Evolutionary conservation across 2,797 vertebrate species (phyloP), one percentile per base, ranked within the genome.

Genomic region (Apodemus agrarius): DNA sequence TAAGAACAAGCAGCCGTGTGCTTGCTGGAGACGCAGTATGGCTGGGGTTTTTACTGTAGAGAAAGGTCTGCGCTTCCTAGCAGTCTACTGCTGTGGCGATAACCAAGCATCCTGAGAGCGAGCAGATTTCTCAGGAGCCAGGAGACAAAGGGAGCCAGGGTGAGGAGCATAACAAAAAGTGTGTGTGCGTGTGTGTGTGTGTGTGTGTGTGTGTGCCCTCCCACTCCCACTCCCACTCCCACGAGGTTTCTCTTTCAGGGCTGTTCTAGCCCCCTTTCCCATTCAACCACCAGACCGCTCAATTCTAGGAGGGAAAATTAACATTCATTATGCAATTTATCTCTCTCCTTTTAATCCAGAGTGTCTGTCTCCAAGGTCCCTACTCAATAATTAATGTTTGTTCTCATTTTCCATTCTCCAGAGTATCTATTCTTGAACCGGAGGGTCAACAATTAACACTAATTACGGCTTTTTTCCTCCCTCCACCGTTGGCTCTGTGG

Each of bases 331-430:
- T 96, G 94, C 90, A 95, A 97, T 96, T 97, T 97, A 84, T 98
- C 96, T 97, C 95, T 91, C 94, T 97, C 93, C 96, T 98, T 98
- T 97, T 98, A 98, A 97, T 96, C 97, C 96, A 96, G 97, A 96
- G 49, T 5, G 59, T 97, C 96, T 96, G 95, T 97, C 97, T 98
- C 98, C 97, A 98, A 97, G 74, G 72, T 69, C 88, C 96, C 82
- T 92, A 91, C 96, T 98, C 97, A 98, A 97, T 97, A 94, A 98
- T 98, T 98, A 98, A 97, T 97, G 91, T 97, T 96, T 97, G 97
- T 95, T 98, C 97, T 98, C 96, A 97, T 97, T 96, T 95, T 85
- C 95, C 93, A 97, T 94, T 96, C 96, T 98, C 97, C 57, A 95
- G 85, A 97, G 95, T 19, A 3, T 93, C 93, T 93, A 96, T 86